Evolutionary conservation across 1,140 invertebrate genomes (phyloP).

Genomic region (Orussus abietinus): DNA sequence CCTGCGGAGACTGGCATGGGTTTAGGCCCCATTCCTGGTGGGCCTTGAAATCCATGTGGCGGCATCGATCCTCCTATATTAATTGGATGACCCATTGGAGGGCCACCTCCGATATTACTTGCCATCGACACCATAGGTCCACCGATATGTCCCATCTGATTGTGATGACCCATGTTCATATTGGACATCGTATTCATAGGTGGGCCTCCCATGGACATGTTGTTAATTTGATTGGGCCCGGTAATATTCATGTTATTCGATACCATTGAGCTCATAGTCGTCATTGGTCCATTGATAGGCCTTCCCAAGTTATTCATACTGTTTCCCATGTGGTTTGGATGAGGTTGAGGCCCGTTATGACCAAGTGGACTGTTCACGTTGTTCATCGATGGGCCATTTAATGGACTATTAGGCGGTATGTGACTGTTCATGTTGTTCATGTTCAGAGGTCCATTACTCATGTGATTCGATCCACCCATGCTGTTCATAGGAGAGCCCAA

Average conservation of each 20-base stretch:
- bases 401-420: conserved; percentile 47
- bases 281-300: conserved; percentile 60
- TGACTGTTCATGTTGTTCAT: conserved; percentile 53
- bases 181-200: conserved; percentile 56
- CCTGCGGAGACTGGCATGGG: conserved; percentile 87
- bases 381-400: conserved; percentile 48
- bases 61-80: conserved; percentile 47
- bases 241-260: conserved; percentile 48
- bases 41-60: conserved; percentile 51
- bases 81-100: conserved; percentile 50
- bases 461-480: conserved; percentile 46
- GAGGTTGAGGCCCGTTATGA: conserved; percentile 53
- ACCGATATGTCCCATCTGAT: conserved; percentile 57
- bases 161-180: conserved; percentile 56
- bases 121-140: conserved; percentile 58
- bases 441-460: conserved; percentile 48
- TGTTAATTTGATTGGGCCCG: conserved; percentile 47
- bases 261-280: conserved; percentile 61
- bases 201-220: conserved; percentile 56
- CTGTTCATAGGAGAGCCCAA: conserved; percentile 50
- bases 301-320: conserved; percentile 52
- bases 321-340: conserved; percentile 59
- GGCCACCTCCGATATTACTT: conserved; percentile 46
- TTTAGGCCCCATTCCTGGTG: conserved; percentile 55
- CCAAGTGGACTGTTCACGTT: conserved; percentile 50